Percentiles rank a stretch among this genome's conserved stretches.
Conservation (phyloP, 1,140 invertebrate species). For the Zaprionus nigranus region DNA sequence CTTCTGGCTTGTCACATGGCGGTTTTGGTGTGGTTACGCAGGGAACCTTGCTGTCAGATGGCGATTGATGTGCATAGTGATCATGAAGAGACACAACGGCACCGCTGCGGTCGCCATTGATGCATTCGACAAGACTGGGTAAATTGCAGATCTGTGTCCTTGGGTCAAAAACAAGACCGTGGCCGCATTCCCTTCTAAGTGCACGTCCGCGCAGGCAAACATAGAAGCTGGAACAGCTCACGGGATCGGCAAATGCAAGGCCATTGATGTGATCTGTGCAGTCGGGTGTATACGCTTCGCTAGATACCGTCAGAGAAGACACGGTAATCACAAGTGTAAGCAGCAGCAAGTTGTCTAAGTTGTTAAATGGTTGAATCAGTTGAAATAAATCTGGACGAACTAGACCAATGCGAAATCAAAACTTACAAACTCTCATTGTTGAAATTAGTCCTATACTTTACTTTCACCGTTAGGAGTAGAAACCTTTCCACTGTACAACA, state of each 20-base stretch:
- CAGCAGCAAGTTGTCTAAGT: conserved; percentile 55
- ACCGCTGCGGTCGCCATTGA: conserved; percentile 48
- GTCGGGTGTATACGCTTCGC: conserved; percentile 31
- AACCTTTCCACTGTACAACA: conserved; percentile 37
- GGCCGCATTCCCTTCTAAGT: conserved; percentile 45
- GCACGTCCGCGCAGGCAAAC: conserved; percentile 57
- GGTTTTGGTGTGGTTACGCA: conserved; percentile 32
- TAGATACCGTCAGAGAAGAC: conserved; percentile 22
- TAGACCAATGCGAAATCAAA: too few species aligned
- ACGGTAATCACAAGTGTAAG: conserved; percentile 52
- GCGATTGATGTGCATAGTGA: background rate
- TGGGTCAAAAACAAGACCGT: conserved; percentile 51
- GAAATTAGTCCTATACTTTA: conserved; percentile 27
- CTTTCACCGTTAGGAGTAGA: conserved; percentile 28
- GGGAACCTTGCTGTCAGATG: conserved; percentile 13
- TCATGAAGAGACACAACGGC: conserved; percentile 9
- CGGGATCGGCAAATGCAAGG: conserved; percentile 52
- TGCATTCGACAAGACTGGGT: conserved; percentile 48
- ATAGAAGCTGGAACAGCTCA: conserved; percentile 59
- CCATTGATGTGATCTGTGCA: conserved; percentile 51
- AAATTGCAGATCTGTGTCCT: conserved; percentile 53
- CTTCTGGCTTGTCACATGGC: conserved; percentile 33
- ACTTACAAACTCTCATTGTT: conserved; percentile 56
- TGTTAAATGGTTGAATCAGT: background rate
- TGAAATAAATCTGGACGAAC: background rate